Evolutionary conservation across 2,888 invertebrate species (phyloP).

Genomic region (Nysson spinosus): DNA sequence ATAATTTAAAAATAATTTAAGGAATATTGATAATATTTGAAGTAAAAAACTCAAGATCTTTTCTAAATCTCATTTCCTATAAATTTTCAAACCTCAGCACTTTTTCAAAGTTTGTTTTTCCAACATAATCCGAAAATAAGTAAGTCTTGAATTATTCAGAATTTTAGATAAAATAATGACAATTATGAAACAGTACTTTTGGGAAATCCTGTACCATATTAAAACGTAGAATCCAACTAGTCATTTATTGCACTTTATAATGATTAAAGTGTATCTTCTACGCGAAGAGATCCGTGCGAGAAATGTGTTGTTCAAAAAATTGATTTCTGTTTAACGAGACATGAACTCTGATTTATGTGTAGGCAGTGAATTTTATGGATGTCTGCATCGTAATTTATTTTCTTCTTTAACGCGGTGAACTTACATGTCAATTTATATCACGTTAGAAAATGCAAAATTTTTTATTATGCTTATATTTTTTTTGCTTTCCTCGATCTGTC

Average conservation of each 20-base stretch:
- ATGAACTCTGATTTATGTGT: background rate
- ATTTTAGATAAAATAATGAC: conserved; percentile 17
- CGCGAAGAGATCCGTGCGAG: too few species aligned
- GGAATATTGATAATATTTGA: too few species aligned
- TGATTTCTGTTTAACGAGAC: conserved; percentile 6
- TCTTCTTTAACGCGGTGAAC: background rate
- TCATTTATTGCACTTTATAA: conserved; percentile 58
- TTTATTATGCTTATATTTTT: conserved; percentile 2
- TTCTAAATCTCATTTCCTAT: too few species aligned
- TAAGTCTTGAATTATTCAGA: too few species aligned
- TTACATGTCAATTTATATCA: conserved; percentile 1
- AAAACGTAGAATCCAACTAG: conserved; percentile 65
- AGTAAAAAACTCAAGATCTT: too few species aligned
- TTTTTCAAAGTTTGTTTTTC: too few species aligned
- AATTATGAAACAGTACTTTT: background rate
- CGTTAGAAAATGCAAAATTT: conserved; percentile 3
- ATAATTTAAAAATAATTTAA: too few species aligned
- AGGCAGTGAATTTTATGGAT: background rate
- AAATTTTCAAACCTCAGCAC: too few species aligned
- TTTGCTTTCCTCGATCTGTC: conserved; percentile 15
- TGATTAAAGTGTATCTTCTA: conserved; percentile 45
- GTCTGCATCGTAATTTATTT: background rate
- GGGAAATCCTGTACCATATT: conserved; percentile 41
- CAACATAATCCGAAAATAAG: too few species aligned
- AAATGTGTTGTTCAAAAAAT: conserved; percentile 22